Percentiles rank a stretch among this genome's conserved stretches.
Evolutionary conservation across 2,113 vertebrate species (phyloP).

Genomic region (Sminthopsis crassicaudata): DNA sequence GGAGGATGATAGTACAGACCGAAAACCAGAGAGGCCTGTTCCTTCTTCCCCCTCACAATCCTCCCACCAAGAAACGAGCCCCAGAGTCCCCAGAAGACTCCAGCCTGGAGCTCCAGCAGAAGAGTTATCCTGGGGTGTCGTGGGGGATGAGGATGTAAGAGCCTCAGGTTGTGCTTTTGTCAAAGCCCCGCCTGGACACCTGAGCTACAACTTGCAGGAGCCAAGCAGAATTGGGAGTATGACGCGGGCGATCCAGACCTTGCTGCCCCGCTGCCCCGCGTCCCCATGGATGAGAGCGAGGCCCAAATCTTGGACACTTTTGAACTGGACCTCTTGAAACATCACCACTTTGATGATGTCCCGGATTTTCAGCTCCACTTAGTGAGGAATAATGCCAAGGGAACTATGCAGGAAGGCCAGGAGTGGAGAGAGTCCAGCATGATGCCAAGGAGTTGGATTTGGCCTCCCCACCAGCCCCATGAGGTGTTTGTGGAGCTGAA

Average conservation of each 20-base stretch:
- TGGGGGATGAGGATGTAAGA: constrained; percentile 47
- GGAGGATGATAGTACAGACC: constrained; percentile 81
- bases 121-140: neutral
- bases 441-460: constrained; percentile 88
- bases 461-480: constrained; percentile 90
- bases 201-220: constrained; percentile 96
- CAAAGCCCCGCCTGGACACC: constrained; percentile 83
- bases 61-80: neutral
- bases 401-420: constrained; percentile 88
- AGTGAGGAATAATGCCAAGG: constrained; percentile 94
- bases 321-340: constrained; percentile 95
- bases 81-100: constrained; percentile 44
- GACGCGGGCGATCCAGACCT: constrained; percentile 91
- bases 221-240: constrained; percentile 95
- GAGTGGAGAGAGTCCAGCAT: constrained; percentile 90
- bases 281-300: constrained; percentile 95
- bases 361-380: constrained; percentile 94
- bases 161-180: constrained; percentile 59
- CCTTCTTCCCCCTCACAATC: neutral
- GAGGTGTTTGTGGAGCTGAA: constrained; percentile 99
- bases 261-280: constrained; percentile 90
- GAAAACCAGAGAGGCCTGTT: neutral
- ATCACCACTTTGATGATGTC: constrained; percentile 97
- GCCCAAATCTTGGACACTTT: constrained; percentile 92
- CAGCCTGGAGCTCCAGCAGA: constrained; percentile 64